A percentile compares a stretch with the other conserved stretches of the same genome.
Conservation (phyloP, 2,888 invertebrate genomes). For the Scrobipalpa atriplicella region DNA sequence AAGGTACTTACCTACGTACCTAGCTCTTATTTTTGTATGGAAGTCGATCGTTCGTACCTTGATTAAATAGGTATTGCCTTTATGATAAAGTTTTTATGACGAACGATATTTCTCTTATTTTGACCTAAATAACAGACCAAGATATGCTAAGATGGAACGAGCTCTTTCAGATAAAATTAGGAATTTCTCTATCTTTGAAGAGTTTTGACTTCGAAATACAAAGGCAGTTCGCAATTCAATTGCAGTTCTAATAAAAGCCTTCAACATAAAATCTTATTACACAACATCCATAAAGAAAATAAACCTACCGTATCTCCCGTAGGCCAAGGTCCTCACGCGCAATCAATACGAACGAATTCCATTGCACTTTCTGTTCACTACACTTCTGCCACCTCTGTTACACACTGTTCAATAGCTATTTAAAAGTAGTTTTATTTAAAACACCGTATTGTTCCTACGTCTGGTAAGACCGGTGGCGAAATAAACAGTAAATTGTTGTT, state of each 20-base stretch:
- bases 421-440: background rate
- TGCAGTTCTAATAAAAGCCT: background rate
- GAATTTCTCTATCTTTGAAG: no score
- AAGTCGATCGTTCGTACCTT: no score
- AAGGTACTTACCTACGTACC: no score
- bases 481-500: conserved; percentile 1
- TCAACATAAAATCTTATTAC: background rate
- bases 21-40: no score
- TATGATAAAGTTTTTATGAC: no score
- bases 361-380: conserved; percentile 1
- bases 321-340: conserved; percentile 1
- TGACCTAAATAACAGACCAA: no score
- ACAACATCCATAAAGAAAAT: background rate
- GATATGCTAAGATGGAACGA: no score
- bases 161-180: no score
- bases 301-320: conserved; percentile 2
- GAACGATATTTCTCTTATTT: no score
- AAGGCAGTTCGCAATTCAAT: background rate
- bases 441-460: background rate
- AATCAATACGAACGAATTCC: conserved; percentile 3
- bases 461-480: background rate
- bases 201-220: no score
- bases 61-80: no score
- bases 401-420: background rate
- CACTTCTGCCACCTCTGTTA: background rate